A percentile compares a stretch with the other conserved stretches of the same genome.
These are phyloP conservation scores for Hippocampus barbouri DNA, from an alignment of 2,113 vertebrate species.

Conservation along the genomic window DNA sequence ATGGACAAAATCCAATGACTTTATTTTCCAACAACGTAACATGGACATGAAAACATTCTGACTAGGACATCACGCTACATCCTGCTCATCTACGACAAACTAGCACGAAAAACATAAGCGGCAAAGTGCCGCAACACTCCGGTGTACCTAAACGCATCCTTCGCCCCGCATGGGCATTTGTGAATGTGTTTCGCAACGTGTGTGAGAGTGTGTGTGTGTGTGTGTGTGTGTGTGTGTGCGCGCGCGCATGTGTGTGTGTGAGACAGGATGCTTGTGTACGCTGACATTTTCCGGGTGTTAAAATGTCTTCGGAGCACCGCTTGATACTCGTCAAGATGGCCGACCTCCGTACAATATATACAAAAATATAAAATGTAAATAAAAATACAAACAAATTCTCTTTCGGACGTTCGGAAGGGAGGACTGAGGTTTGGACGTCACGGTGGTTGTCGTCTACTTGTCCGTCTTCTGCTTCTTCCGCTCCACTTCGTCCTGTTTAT, in stretches of 20 bases:
- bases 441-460: constrained; percentile 67
- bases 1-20: constrained; percentile 66
- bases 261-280: constrained; percentile 72
- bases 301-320: constrained; percentile 83
- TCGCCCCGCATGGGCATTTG: constrained; percentile 49
- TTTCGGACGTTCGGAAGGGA: constrained; percentile 87
- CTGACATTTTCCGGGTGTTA: constrained; percentile 75
- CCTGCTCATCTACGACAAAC: constrained; percentile 61
- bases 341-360: constrained; percentile 90
- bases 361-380: constrained; percentile 98
- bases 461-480: constrained; percentile 91
- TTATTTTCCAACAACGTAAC: constrained; percentile 68
- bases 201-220: no score
- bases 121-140: constrained; percentile 14
- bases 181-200: background rate
- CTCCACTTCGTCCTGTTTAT: constrained; percentile 80
- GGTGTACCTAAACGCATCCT: constrained; percentile 49
- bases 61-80: constrained; percentile 56
- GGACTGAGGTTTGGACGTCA: constrained; percentile 80
- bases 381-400: constrained; percentile 95
- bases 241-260: background rate
- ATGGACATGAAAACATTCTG: constrained; percentile 55
- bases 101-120: constrained; percentile 44
- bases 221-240: background rate
- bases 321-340: constrained; percentile 81